Base-by-base conservation (phyloP, 2,888 invertebrate genomes). In the Andrena bicolor region DNA sequence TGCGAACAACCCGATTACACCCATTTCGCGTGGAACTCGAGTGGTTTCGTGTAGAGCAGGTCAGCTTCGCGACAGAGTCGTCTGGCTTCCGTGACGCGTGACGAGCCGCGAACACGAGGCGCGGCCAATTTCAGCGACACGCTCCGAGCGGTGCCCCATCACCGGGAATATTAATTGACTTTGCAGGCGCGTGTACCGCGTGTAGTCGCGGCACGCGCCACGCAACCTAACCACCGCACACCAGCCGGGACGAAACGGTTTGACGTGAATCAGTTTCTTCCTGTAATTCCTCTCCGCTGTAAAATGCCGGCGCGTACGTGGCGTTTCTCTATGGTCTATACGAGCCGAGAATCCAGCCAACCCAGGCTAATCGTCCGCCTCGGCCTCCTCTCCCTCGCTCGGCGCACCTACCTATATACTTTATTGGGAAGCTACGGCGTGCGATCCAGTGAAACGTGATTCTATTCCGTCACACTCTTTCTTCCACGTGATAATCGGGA, bases 161-260 rank as follows among this genome's bases (percentile, higher is more conserved):
- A 75, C 51, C 60, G 49, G 35, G 75, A 69, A 69, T 75, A 75
- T 75, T 75, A 75, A 75, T 75, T 61, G 51, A 61, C 61, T 75
- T 61, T 60, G 51, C 63, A 63, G 41, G 63, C 69, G 70, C 70
- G 75, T 53, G 75, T 35, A 51, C 23, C 69, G 70, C 70, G 75
- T 61, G 75, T 51, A 51, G 30, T 48, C 35, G 51, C 35, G 28
- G 70, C 70, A 76, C 71, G 71, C 76, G 76, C 61, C 28, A 13
- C 10, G 75, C 60, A 68, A 41, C 41, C 48, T 53, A 78, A 78
- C 75, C 23, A 76, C 32, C 66, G 53, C 66, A 23, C 32, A 49
- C 41, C 41, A 53, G 30, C 10, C 76, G 66, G 10, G 66, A 66
- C 76, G 61, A 65, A 76, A 49, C 65, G 49, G 4, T 65, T 51